These are phyloP conservation scores for Lonchura striata DNA, from an alignment of 2,113 vertebrate genomes.

Conservation along the genomic window DNA sequence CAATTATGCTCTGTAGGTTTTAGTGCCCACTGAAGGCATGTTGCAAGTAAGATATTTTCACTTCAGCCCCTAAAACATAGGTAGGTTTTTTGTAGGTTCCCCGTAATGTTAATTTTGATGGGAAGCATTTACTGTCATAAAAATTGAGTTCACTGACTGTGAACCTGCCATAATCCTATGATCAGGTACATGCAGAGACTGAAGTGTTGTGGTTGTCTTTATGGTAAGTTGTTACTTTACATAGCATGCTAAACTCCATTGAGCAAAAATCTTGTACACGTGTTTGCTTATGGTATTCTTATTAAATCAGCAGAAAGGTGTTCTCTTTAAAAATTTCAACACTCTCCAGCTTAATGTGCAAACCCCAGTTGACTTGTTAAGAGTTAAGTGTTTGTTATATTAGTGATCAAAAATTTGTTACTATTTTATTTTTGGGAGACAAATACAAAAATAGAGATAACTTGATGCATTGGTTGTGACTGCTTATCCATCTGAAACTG, in stretches of 20 bases:
- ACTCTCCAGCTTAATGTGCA: background rate
- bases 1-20: background rate
- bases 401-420: background rate
- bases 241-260: accelerated
- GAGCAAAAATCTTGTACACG: background rate
- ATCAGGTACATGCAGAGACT: background rate
- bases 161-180: background rate
- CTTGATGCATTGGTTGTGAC: background rate
- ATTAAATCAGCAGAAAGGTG: background rate
- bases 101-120: background rate
- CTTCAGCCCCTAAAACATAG: background rate
- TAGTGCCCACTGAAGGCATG: background rate
- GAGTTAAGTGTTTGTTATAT: background rate
- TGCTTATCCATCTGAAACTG: background rate
- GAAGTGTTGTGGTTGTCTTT: background rate
- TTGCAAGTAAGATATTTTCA: background rate
- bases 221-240: background rate
- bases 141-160: background rate
- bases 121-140: background rate
- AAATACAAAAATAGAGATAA: background rate
- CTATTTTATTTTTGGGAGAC: background rate
- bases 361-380: background rate
- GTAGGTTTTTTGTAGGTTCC: background rate
- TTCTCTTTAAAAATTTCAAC: background rate
- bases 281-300: background rate